Conservation (phyloP, 2,113 vertebrate genomes). For the Istiophorus platypterus region DNA sequence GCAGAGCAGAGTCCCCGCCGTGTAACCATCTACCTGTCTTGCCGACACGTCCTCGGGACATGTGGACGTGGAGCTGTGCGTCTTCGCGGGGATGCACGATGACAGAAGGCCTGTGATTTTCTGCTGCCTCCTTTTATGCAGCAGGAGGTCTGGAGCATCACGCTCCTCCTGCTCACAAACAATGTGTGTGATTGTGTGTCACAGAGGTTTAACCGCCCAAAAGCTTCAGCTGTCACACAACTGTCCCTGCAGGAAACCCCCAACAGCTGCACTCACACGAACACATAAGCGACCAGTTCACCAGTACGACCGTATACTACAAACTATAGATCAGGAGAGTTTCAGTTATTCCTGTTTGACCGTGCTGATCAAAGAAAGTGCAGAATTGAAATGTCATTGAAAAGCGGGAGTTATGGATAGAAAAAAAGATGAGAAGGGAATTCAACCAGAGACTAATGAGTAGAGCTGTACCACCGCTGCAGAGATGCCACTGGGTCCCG, state of each 20-base stretch:
- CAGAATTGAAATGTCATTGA: not conserved
- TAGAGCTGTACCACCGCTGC: constrained; percentile 23
- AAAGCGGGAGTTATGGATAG: not conserved
- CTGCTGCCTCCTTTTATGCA: constrained; percentile 39
- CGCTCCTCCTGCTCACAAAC: constrained; percentile 52
- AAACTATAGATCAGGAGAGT: not conserved
- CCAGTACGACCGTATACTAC: too few relatives aligned
- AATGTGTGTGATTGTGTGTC: constrained; percentile 5
- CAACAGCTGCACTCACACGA: constrained; percentile 37
- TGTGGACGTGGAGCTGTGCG: not conserved
- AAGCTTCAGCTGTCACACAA: constrained; percentile 42
- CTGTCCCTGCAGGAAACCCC: not conserved
- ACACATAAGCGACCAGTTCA: not conserved
- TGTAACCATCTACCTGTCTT: constrained; percentile 17
- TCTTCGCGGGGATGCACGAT: constrained; percentile 29
- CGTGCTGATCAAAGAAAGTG: not conserved
- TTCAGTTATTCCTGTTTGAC: not conserved
- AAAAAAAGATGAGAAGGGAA: not conserved
- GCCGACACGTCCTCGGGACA: not conserved
- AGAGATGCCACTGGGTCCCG: not conserved
- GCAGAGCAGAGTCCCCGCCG: not conserved
- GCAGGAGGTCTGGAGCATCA: constrained; percentile 22
- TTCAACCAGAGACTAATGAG: not conserved
- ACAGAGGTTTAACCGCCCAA: not conserved
- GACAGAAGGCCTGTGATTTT: constrained; percentile 50